Percentiles rank a stretch among this genome's conserved stretches.
Evolutionary conservation across 2,888 invertebrate genomes (phyloP).

Genomic region (Chydorus sphaericus): DNA sequence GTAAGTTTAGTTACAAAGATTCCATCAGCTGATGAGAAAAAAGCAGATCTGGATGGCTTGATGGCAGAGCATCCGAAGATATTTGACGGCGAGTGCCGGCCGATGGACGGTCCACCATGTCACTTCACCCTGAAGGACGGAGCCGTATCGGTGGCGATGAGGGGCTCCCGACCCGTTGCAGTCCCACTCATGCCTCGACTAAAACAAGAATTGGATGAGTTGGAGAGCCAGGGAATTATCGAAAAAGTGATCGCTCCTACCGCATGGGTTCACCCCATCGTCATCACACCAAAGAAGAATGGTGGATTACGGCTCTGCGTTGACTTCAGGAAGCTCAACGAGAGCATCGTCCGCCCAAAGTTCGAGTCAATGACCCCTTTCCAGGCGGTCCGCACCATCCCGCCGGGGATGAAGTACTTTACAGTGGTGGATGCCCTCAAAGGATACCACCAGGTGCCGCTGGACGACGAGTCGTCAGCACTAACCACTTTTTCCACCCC

Average conservation of each 20-base stretch:
- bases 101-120: constrained; percentile 3
- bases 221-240: constrained; percentile 17
- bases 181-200: constrained; percentile 2
- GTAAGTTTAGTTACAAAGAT: too few species aligned
- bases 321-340: constrained; percentile 11
- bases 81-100: constrained; percentile 4
- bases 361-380: constrained; percentile 6
- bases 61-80: neutral
- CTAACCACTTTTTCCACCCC: constrained; percentile 14
- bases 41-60: neutral
- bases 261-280: constrained; percentile 16
- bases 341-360: constrained; percentile 7
- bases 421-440: constrained; percentile 12
- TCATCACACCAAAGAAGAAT: constrained; percentile 12
- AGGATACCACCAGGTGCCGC: constrained; percentile 13
- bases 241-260: constrained; percentile 18
- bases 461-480: neutral
- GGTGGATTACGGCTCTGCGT: constrained; percentile 16
- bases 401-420: constrained; percentile 7
- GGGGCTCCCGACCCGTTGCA: neutral
- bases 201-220: constrained; percentile 12
- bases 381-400: constrained; percentile 3
- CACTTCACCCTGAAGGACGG: neutral
- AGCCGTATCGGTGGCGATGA: neutral
- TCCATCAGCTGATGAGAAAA: neutral